Evolutionary conservation across 2,797 vertebrate genomes (phyloP), one percentile per base, ranked within the genome.

Genomic region (Enteromius fasciolatus): DNA sequence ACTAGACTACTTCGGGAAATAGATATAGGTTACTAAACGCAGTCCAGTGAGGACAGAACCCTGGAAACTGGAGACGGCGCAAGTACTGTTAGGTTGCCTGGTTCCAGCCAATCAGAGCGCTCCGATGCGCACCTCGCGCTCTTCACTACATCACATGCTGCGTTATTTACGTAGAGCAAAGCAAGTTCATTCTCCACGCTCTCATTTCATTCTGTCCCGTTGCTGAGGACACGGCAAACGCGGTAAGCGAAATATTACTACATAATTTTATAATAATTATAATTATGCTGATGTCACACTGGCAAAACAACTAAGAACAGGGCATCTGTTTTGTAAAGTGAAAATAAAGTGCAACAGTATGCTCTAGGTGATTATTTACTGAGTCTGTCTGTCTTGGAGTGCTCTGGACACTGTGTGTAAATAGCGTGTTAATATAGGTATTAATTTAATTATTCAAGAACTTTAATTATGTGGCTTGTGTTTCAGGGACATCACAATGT

Each of bases 401-500:
- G 70, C 1, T 5, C 10, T 33, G 10, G 0, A 31, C 7, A 54
- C 11, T 33, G 1, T 48, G 23, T 72, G 23, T 48, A 25, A 39
- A 25, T 20, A 73, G 17, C 20, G 46, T 46, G 3, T 36, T 48
- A 31, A 5, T 8, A 18, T 52, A n/a, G 5, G 1, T 15, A 28
- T 2, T 9, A 5, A 61, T 28, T 28, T 1, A 61, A 61, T 15
- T 15, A 61, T 59, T 25, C 9, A 59, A 59, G 11, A 59, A 25
- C 4, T 69, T 1, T 12, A 44, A 64, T 10, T 14, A 36, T 5
- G 14, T 82, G 18, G 1, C 5, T 31, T 54, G 15, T 17, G 4
- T 79, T 74, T 52, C 33, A 83, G 75, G 39, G 44, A 36, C 80
- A 87, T 86, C 2, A 81, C 89, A 91, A 97, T 96, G 90, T 94